Conservation (phyloP, 2,113 vertebrate genomes). For the Notiomystis cincta region DNA sequence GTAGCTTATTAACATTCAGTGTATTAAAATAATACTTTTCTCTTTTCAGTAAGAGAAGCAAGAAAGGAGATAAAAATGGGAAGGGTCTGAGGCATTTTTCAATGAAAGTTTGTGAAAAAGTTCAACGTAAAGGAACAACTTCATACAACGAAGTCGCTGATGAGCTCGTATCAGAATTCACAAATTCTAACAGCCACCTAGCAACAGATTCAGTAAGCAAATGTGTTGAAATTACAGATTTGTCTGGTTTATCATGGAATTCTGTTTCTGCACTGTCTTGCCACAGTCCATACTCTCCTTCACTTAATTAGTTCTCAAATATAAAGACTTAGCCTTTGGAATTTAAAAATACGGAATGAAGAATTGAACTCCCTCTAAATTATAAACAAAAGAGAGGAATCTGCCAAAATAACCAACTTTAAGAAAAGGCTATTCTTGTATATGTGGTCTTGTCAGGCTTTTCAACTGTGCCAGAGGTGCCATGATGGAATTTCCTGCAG, state of each 20-base stretch:
- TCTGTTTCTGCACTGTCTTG: background rate
- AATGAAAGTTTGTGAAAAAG: conserved; percentile 92
- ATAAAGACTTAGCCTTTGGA: background rate
- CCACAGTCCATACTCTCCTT: background rate
- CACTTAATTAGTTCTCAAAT: background rate
- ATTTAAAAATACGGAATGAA: background rate
- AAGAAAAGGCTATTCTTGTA: background rate
- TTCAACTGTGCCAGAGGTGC: background rate
- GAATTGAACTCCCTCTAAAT: background rate
- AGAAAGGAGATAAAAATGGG: conserved; percentile 87
- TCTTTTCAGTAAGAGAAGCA: conserved; percentile 79
- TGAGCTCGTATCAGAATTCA: conserved; percentile 85
- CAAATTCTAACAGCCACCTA: conserved; percentile 76
- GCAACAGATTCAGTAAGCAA: conserved; percentile 79
- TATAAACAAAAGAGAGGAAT: background rate
- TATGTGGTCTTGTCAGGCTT: background rate
- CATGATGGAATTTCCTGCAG: background rate
- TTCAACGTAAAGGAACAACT: conserved; percentile 86
- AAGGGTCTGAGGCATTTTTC: conserved; percentile 88
- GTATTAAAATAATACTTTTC: background rate
- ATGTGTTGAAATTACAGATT: background rate
- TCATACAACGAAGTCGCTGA: conserved; percentile 89
- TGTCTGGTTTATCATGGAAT: background rate
- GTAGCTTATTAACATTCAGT: background rate
- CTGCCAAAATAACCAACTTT: background rate